Evolutionary conservation across 2,797 vertebrate species (phyloP).

Genomic region (Rousettus madagascariensis): DNA sequence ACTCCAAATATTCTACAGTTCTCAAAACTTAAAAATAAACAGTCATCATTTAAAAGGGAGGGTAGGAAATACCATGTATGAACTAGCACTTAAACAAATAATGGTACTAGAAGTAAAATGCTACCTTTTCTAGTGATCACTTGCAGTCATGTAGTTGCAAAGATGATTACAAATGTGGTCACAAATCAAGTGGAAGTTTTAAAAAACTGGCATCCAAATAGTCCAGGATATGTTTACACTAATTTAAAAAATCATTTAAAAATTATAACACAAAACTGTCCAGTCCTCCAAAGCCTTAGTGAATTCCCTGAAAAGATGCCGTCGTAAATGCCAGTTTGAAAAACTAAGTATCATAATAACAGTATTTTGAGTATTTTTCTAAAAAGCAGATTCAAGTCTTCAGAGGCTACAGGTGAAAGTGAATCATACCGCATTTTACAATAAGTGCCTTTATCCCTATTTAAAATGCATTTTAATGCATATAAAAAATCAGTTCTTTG

Average conservation of each 20-base stretch:
- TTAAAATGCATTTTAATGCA: background rate
- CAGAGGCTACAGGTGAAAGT: constrained; percentile 6
- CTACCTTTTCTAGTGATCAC: background rate
- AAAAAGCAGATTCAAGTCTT: constrained; percentile 14
- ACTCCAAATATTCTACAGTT: background rate
- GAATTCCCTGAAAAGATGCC: background rate
- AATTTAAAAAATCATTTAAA: background rate
- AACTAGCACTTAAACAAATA: background rate
- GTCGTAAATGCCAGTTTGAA: background rate
- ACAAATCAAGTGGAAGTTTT: background rate
- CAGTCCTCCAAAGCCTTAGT: background rate
- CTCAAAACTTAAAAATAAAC: background rate
- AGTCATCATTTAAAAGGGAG: background rate
- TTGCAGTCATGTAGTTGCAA: background rate
- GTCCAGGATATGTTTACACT: background rate
- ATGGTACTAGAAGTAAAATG: background rate
- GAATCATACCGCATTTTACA: background rate
- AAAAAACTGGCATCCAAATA: background rate
- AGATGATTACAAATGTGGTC: background rate
- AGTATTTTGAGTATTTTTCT: background rate
- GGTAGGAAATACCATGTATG: background rate
- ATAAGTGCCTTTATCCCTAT: background rate
- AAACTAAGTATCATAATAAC: constrained; percentile 17
- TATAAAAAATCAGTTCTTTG: constrained; percentile 27
- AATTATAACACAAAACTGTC: background rate